A percentile compares a stretch with the other conserved stretches of the same genome.
Conservation (phyloP, 2,888 invertebrate species). For the Nomada fucata region DNA sequence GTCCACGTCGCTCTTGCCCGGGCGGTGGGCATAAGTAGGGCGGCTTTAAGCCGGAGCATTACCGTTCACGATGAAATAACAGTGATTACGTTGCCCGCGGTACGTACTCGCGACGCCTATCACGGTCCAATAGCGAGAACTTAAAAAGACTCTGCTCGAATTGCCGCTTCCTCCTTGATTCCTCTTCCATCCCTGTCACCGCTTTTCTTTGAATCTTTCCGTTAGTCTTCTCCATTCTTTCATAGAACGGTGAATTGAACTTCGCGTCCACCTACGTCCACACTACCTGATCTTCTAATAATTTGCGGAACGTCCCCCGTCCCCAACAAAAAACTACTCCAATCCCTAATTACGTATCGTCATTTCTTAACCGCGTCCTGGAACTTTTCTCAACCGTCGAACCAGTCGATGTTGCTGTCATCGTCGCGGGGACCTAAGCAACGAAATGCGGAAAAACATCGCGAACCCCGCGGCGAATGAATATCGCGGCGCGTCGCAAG, state of each 20-base stretch:
- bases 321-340: too few species aligned
- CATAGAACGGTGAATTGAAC: neutral
- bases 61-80: constrained; percentile 82
- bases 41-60: constrained; percentile 79
- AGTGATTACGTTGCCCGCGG: constrained; percentile 78
- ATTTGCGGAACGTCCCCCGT: too few species aligned
- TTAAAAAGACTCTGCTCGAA: constrained; percentile 59
- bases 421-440: too few species aligned
- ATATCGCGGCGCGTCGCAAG: constrained; percentile 1
- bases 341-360: too few species aligned
- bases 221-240: neutral
- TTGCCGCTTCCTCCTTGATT: neutral
- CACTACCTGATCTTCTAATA: too few species aligned
- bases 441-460: neutral
- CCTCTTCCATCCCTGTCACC: neutral
- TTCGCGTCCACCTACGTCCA: too few species aligned
- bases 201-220: neutral
- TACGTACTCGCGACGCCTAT: constrained; percentile 69
- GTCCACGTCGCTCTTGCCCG: constrained; percentile 68
- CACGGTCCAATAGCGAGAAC: constrained; percentile 68
- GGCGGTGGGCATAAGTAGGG: constrained; percentile 80
- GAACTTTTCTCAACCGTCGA: neutral
- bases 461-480: neutral
- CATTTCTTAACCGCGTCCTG: too few species aligned
- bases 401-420: neutral